Base-by-base conservation (phyloP, 2,797 vertebrate genomes). In the Sebastes umbrosus region DNA sequence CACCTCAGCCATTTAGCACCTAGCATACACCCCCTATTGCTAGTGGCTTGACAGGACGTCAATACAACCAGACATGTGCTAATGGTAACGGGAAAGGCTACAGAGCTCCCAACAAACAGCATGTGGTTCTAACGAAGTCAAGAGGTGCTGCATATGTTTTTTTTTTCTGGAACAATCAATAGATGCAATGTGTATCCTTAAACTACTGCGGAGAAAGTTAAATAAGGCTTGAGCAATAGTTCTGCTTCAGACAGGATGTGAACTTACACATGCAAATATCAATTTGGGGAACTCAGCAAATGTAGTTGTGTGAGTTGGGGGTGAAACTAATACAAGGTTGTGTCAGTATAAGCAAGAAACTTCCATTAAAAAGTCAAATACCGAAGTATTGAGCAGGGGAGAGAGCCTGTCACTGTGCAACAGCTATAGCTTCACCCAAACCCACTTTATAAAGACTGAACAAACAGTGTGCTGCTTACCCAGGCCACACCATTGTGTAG, bases 41-140 rank as follows among this genome's bases (percentile, higher is more conserved):
- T 76, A 50, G 75, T 80, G 87, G 73, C 58, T 66, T 88, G 90
- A 90, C 87, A 93, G 75, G 36, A 88, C 68, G 86, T 93, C 91
- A 93, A 91, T 92, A 92, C 69, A 62, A 68, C 27, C 80, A 70
- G 88, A 84, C 77, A 50, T 66, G 81, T 73, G 87, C 84, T 94
- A 89, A 95, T 93, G 87, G 90, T 46, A 76, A 73, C 24, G 62
- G 79, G 59, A 88, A 90, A 83, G 20, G 75, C 74, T 86, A 74
- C 87, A 79, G 77, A 80, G 70, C 82, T 80, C 83, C 79, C 66
- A 80, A 65, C 69, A 84, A 87, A 84, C 82, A 85, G 57, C 24
- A 34, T 31, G 46, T 25, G 64, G 9, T 25, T 84, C 22, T 67
- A 64, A 86, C 54, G 0, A 79, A 84, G 77, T 70, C 73, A 27